phyloP scores from a whole-genome alignment of 2,113 vertebrate genomes.

The Alligator sinensis region DNA sequence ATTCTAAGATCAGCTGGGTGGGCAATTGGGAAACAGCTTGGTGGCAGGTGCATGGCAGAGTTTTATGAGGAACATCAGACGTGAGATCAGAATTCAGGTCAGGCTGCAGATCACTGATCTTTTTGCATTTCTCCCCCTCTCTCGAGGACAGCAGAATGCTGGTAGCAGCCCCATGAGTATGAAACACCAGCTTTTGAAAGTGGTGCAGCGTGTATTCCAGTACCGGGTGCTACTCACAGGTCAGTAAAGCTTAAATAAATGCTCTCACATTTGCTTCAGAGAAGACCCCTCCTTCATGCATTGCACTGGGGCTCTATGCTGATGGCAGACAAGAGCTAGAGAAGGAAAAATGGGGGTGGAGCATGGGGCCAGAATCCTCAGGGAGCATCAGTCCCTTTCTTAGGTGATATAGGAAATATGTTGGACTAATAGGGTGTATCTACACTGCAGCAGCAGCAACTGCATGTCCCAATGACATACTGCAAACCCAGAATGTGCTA shows the following conservation, averaged over 20 bases:
- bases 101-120: not conserved
- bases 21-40: not conserved
- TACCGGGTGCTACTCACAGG: conserved; percentile 95
- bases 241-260: conserved; percentile 68
- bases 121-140: conserved; percentile 24
- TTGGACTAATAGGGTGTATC: not conserved
- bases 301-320: not conserved
- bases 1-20: not conserved
- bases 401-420: not conserved
- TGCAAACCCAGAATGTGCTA: no score
- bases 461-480: no score
- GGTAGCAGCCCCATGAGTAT: conserved; percentile 78
- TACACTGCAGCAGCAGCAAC: no score
- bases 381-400: not conserved
- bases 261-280: not conserved
- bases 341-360: not conserved
- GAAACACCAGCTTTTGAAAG: conserved; percentile 90
- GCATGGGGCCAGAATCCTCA: not conserved
- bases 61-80: not conserved
- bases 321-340: not conserved
- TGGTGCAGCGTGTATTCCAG: conserved; percentile 91
- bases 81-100: not conserved
- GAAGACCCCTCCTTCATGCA: not conserved
- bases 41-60: not conserved
- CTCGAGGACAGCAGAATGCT: conserved; percentile 80